Conservation (phyloP, 2,113 vertebrate species). For the Bettongia penicillata region DNA sequence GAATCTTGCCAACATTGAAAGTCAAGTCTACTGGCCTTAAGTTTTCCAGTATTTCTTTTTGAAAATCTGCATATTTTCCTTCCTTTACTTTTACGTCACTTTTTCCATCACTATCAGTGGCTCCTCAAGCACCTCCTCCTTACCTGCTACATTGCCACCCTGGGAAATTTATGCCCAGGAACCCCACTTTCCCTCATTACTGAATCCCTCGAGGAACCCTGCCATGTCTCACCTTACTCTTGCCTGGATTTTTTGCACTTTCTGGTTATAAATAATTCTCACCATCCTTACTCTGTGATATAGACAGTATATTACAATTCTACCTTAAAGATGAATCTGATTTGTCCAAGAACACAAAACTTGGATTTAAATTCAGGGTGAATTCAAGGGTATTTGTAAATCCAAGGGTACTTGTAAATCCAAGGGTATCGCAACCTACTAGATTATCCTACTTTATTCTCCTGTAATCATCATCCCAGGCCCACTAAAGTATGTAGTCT, state of each 20-base stretch:
- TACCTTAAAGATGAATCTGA: neutral
- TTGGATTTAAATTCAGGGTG: neutral
- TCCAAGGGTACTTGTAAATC: neutral
- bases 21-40: neutral
- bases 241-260: neutral
- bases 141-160: neutral
- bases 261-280: neutral
- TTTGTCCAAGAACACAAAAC: neutral
- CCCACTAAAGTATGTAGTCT: neutral
- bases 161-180: neutral
- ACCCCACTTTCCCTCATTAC: neutral
- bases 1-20: neutral
- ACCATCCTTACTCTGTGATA: neutral
- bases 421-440: neutral
- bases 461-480: neutral
- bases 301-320: neutral
- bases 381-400: neutral
- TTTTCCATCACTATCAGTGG: neutral
- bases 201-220: neutral
- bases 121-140: neutral
- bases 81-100: neutral
- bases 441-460: neutral
- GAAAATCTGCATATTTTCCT: neutral
- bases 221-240: neutral
- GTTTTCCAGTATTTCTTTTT: neutral